phyloP scores from a whole-genome alignment of 2,888 invertebrate species.

The Allolobophora icterica region DNA sequence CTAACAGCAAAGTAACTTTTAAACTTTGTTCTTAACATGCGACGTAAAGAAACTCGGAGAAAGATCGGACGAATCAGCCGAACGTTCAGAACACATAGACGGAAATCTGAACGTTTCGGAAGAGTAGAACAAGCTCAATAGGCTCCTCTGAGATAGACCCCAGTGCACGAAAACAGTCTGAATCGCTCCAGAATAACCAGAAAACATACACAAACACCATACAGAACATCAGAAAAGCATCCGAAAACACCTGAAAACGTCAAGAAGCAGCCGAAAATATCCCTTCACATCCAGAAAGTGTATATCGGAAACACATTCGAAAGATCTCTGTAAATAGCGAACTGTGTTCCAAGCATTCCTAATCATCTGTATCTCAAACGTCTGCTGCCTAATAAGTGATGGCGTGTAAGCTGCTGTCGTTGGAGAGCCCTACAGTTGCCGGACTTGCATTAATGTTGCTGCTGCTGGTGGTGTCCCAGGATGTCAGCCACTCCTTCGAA shows the following conservation, averaged over 20 bases:
- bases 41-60: neutral
- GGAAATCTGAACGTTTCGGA: neutral
- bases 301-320: neutral
- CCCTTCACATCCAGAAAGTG: neutral
- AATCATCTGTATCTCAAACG: neutral
- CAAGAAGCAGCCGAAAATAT: no score
- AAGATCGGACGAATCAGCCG: neutral
- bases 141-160: neutral
- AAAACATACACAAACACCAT: neutral
- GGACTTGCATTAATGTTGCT: neutral
- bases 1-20: neutral
- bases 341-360: neutral
- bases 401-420: neutral
- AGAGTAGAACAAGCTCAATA: no score
- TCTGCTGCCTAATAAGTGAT: neutral
- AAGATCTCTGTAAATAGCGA: neutral
- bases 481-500: neutral
- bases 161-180: neutral
- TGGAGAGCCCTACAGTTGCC: neutral
- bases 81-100: neutral
- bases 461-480: neutral
- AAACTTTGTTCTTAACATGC: neutral
- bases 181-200: neutral
- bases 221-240: neutral
- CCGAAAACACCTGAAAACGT: no score